phyloP scores from a whole-genome alignment of 2,797 vertebrate species.

The Brachyrhaphis roseni region DNA sequence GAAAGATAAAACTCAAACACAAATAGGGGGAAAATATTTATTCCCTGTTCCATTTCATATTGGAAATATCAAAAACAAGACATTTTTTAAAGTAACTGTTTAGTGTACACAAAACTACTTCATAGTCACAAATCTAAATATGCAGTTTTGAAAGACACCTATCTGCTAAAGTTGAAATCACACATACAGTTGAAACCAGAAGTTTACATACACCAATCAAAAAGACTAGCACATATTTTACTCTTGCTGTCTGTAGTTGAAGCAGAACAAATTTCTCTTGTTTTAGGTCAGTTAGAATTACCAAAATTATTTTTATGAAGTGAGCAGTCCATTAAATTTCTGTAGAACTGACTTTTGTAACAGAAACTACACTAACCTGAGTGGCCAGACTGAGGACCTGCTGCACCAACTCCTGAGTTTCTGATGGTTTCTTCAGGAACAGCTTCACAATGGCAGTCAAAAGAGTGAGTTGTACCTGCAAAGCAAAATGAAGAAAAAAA shows the following conservation, averaged over 20 bases:
- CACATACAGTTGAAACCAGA: no score
- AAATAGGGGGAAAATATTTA: neutral
- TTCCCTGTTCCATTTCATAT: neutral
- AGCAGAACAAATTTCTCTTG: no score
- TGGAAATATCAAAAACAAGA: neutral
- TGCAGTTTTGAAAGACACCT: no score
- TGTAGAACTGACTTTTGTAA: neutral
- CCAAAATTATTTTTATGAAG: no score
- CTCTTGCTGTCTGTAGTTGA: no score
- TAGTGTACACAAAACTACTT: neutral
- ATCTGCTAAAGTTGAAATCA: no score
- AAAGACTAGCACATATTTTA: no score
- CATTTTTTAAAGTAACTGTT: neutral
- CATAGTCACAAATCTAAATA: no score
- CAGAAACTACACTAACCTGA: conserved; percentile 80
- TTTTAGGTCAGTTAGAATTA: no score
- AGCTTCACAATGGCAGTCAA: conserved; percentile 97
- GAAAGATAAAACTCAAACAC: neutral
- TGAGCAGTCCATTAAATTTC: neutral
- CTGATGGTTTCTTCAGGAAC: conserved; percentile 97
- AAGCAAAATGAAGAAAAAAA: neutral
- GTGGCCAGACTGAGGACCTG: conserved; percentile 97
- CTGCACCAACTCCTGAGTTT: conserved; percentile 97
- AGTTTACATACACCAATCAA: no score
- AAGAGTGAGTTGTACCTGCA: conserved; percentile 94